These are phyloP conservation scores for Scartelaos histophorus DNA, from an alignment of 2,113 vertebrate species.

Conservation along the genomic window DNA sequence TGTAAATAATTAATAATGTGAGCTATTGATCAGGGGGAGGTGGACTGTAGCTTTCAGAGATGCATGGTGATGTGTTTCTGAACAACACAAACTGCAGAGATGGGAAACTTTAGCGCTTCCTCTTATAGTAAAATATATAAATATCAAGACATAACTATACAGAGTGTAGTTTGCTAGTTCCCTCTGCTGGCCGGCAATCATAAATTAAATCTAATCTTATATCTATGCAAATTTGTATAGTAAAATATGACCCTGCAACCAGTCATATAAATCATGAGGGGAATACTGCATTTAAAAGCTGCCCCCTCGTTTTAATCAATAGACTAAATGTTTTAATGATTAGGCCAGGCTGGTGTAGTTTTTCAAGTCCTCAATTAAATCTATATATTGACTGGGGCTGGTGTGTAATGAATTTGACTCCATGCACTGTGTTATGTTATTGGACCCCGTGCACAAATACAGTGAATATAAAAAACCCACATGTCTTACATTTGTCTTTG, in stretches of 20 bases:
- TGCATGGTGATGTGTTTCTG: conserved; percentile 11
- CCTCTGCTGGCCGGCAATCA: conserved; percentile 68
- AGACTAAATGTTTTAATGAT: neutral
- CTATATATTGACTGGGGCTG: neutral
- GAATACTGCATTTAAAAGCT: neutral
- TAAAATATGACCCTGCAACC: neutral
- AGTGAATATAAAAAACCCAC: neutral
- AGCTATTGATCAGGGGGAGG: neutral
- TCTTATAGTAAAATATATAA: conserved; percentile 49
- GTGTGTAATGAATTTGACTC: neutral
- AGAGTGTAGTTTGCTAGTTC: conserved; percentile 62
- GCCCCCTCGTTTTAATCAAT: neutral
- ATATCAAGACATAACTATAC: conserved; percentile 18
- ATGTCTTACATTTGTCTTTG: neutral
- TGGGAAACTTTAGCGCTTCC: conserved; percentile 53
- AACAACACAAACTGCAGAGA: conserved; percentile 31
- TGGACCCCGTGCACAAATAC: neutral
- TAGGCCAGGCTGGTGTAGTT: conserved; percentile 1
- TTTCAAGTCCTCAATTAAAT: neutral
- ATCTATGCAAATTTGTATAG: conserved; percentile 1
- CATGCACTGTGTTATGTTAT: conserved; percentile 18
- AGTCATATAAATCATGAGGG: neutral
- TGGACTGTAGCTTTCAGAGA: neutral
- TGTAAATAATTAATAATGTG: conserved; percentile 1
- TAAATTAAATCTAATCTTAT: conserved; percentile 25